Base-by-base conservation (phyloP, 2,888 invertebrate species). In the Ypsolopha sequella region DNA sequence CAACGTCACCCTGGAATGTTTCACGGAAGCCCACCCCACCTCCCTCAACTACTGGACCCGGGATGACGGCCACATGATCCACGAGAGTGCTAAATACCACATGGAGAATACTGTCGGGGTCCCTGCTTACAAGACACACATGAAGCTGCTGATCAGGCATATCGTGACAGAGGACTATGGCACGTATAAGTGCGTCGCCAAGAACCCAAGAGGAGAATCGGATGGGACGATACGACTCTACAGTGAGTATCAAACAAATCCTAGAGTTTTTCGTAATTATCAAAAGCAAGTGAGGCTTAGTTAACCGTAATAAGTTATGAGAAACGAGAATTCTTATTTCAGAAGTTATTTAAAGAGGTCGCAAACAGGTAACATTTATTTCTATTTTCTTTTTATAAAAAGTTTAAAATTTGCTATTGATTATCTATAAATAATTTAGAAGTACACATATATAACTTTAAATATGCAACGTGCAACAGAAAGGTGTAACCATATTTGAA, bases 1-100 rank as follows among this genome's bases (percentile, higher is more conserved):
- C 74, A 93, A 93, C 62, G 93, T 95, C 8, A 95, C 94, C 6
- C 80, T 96, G 55, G 95, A 96, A 80, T 96, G 96, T 70, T 93
- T 93, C 70, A 95, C 95, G 6, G 96, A 96, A 79, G 96, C 96
- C 2, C 94, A 95, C 80, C 96, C 96, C 4, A 93, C 93, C 36
- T 96, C 96, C 11, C 88, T 96, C 54, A 96, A 96, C 81, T 95
- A 95, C 73, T 96, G 95, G 96, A 95, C 95, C 0, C 86, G 93
- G 54, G 95, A 94, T 69, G 94, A 93, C 64, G 94, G 94, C 8
- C 92, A 93, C 67, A 96, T 96, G 95, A 95, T 96, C 58, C 95
- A 95, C 69, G 95, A 95, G 67, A 93, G 92, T 51, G 76, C 86
- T 52, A 96, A 96, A 75, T 96, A 95, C 75, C 92, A 89, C 63